Evolutionary conservation across 2,113 vertebrate genomes (phyloP).

Genomic region (Orycteropus afer): DNA sequence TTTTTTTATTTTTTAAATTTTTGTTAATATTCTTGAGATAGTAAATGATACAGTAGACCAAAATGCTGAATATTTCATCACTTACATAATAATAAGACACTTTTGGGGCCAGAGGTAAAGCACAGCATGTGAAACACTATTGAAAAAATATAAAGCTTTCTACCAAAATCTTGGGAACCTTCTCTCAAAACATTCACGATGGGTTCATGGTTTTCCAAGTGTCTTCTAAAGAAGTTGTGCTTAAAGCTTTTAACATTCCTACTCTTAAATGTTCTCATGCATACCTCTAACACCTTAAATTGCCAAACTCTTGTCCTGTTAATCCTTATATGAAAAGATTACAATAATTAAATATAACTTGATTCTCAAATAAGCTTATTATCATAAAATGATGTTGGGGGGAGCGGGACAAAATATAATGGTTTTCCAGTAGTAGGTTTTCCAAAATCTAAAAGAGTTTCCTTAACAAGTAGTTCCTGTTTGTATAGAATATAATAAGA

Average conservation of each 20-base stretch:
- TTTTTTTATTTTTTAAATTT: conserved; percentile 70
- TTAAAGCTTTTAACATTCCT: conserved; percentile 3
- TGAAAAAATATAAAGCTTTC: neutral
- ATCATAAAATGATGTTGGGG: neutral
- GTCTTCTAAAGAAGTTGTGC: neutral
- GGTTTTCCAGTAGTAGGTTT: neutral
- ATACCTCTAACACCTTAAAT: conserved; percentile 56
- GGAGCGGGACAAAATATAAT: neutral
- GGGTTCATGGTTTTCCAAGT: neutral
- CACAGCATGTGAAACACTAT: neutral
- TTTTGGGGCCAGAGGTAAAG: neutral
- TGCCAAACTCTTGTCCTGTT: conserved; percentile 47
- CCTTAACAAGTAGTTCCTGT: neutral
- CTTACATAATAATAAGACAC: neutral
- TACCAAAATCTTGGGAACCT: neutral
- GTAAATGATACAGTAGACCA: neutral
- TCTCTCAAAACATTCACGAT: conserved; percentile 11
- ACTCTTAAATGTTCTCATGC: conserved; percentile 62
- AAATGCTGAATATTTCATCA: conserved; percentile 5
- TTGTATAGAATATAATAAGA: neutral
- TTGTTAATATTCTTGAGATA: conserved; percentile 54
- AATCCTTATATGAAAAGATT: neutral
- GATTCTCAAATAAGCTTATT: conserved; percentile 12
- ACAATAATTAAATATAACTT: neutral
- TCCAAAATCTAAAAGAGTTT: no score